Evolutionary conservation across 2,888 invertebrate genomes (phyloP), one percentile per base, ranked within the genome.

Genomic region (Erpobdella octoculata): DNA sequence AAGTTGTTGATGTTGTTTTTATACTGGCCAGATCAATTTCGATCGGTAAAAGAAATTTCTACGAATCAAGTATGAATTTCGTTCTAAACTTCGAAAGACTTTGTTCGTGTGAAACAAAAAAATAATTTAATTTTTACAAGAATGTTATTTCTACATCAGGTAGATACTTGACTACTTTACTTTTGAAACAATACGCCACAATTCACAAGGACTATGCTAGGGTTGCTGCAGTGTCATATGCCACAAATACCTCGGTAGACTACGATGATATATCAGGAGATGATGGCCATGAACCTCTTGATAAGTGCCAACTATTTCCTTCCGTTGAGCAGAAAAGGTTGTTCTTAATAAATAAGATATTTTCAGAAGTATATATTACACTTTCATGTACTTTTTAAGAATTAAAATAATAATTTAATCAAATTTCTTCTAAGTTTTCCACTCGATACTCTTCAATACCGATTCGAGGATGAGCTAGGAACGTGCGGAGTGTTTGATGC

Each of bases 171-270:
- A 53, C 28, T 21, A 53, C 21, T 8, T 3, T 28, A 6, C 18
- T 75, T 9, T 36, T 74, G n/a, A 62, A 59, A 53, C 72, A 73
- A 37, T 75, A 74, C 68, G 74, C 73, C 35, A 74, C 72, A n/a
- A 41, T 76, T 6, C 74, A 76, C 37, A 66, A 73, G 0, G 70
- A 71, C 59, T 75, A 71, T 58, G 71, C 72, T 33, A 71, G 76
- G 6, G n/a, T 73, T 25, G 74, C 75, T 15, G 69, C 70, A 66
- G 72, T 76, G 38, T 74, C 73, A 9, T 76, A 73, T 64, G 68
- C 72, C n/a, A 53, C 33, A 38, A 58, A 74, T 41, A 36, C 59
- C 41, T 66, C 69, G 25, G 48, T 75, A 12, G 73, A 61, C 31
- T 71, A 74, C 31, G 75, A 76, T 37, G 58, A 61, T 38, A 75